phyloP scores from a whole-genome alignment of 2,888 invertebrate species.

The Diplazon laetatorius region DNA sequence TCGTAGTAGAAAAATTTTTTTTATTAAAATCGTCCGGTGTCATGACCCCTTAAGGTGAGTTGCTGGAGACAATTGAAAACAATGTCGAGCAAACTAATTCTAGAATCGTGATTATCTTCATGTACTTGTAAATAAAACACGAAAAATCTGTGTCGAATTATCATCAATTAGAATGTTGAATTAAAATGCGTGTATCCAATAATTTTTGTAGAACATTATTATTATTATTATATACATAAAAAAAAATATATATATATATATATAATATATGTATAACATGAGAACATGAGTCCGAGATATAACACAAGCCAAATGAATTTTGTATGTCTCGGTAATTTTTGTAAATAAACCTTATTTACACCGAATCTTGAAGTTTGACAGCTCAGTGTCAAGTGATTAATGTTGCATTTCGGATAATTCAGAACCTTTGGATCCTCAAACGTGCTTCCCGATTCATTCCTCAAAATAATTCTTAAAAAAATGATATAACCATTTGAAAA shows the following conservation, averaged over 20 bases:
- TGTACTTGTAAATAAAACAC: slow-evolving; percentile 71
- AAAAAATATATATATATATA: slow-evolving; percentile 14
- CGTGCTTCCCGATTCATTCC: background rate
- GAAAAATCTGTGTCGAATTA: slow-evolving; percentile 67
- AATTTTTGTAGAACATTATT: slow-evolving; percentile 56
- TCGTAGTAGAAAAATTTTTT: slow-evolving; percentile 20
- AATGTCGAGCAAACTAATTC: background rate
- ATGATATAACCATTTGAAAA: background rate
- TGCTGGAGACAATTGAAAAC: too few species aligned
- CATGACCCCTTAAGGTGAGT: too few species aligned
- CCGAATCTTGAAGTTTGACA: background rate
- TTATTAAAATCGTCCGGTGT: too few species aligned
- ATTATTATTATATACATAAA: too few species aligned
- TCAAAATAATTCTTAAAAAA: too few species aligned
- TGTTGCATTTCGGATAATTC: background rate
- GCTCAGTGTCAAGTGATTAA: background rate
- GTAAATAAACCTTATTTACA: slow-evolving; percentile 75
- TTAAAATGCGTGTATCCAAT: slow-evolving; percentile 51
- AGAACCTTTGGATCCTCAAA: background rate
- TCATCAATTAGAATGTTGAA: slow-evolving; percentile 49
- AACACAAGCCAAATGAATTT: slow-evolving; percentile 57
- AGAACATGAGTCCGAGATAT: slow-evolving; percentile 41
- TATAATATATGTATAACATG: slow-evolving; percentile 1
- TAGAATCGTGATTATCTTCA: slow-evolving; percentile 48
- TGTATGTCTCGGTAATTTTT: slow-evolving; percentile 58